Evolutionary conservation across 1,140 invertebrate species (phyloP).

Genomic region (Halesus radiatus): DNA sequence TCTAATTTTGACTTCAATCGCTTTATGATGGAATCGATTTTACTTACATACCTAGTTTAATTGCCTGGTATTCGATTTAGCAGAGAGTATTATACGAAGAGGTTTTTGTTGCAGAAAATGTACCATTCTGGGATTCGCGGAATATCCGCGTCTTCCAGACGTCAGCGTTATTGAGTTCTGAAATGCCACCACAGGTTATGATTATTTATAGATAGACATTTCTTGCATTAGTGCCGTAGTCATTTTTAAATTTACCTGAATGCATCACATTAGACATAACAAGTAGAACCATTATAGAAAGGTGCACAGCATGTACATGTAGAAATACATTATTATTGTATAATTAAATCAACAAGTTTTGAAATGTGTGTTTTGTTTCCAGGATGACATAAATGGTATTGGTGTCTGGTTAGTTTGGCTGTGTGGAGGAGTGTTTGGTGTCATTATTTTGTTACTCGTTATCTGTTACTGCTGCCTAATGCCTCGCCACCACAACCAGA

Average conservation of each 20-base stretch:
- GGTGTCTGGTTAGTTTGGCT: slow-evolving; percentile 70
- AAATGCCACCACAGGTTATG: slow-evolving; percentile 50
- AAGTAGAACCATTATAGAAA: too few relatives aligned
- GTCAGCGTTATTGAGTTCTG: slow-evolving; percentile 35
- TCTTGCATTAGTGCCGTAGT: too few relatives aligned
- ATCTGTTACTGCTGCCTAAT: slow-evolving; percentile 71
- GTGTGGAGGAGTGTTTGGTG: slow-evolving; percentile 68
- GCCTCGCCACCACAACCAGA: slow-evolving; percentile 71
- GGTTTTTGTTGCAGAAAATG: slow-evolving; percentile 42
- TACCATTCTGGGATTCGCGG: slow-evolving; percentile 37
- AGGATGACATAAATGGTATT: slow-evolving; percentile 60
- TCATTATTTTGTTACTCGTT: slow-evolving; percentile 65
- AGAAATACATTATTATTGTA: too few relatives aligned
- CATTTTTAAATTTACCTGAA: background rate
- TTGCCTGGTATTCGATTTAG: too few relatives aligned
- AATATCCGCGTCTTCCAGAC: slow-evolving; percentile 38
- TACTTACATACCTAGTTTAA: too few relatives aligned
- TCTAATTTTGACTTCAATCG: too few relatives aligned
- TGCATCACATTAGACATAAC: background rate
- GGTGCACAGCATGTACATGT: too few relatives aligned
- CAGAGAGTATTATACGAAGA: too few relatives aligned
- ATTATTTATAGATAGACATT: background rate
- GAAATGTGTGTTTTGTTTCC: slow-evolving; percentile 55
- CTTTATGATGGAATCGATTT: slow-evolving; percentile 3
- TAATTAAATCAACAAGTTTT: too few relatives aligned